Evolutionary conservation across 1,140 invertebrate species (phyloP).

Genomic region (Caenorhabditis inopinata): DNA sequence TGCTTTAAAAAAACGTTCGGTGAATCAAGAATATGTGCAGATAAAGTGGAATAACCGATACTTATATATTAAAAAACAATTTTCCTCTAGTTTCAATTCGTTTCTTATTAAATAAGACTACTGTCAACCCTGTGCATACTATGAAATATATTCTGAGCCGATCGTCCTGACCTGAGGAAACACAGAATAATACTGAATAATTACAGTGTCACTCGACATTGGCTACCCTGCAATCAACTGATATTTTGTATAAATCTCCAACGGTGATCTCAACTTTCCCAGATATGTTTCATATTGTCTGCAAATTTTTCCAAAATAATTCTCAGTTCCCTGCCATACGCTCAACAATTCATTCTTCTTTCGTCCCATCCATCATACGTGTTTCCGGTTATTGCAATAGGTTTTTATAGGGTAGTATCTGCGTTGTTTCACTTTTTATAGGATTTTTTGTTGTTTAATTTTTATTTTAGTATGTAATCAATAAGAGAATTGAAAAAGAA

Average conservation of each 20-base stretch:
- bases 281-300: background rate
- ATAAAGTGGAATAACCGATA: too few species aligned
- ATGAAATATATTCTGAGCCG: too few species aligned
- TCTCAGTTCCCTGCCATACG: background rate
- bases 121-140: too few species aligned
- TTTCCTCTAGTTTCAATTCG: too few species aligned
- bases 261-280: background rate
- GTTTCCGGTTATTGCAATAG: slow-evolving; percentile 25
- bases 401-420: background rate
- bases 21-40: too few species aligned
- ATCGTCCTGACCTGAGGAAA: too few species aligned
- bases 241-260: background rate
- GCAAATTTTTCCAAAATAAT: background rate
- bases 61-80: too few species aligned
- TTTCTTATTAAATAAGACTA: too few species aligned
- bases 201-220: slow-evolving; percentile 47
- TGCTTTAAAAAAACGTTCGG: too few species aligned
- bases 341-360: background rate
- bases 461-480: background rate
- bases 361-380: slow-evolving; percentile 18
- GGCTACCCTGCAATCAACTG: slow-evolving; percentile 51
- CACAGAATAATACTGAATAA: too few species aligned
- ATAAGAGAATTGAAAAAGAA: background rate
- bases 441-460: slow-evolving; percentile 5
- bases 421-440: slow-evolving; percentile 13